These are phyloP conservation scores for Elephantulus edwardii DNA, from an alignment of 2,113 vertebrate species.

Conservation along the genomic window DNA sequence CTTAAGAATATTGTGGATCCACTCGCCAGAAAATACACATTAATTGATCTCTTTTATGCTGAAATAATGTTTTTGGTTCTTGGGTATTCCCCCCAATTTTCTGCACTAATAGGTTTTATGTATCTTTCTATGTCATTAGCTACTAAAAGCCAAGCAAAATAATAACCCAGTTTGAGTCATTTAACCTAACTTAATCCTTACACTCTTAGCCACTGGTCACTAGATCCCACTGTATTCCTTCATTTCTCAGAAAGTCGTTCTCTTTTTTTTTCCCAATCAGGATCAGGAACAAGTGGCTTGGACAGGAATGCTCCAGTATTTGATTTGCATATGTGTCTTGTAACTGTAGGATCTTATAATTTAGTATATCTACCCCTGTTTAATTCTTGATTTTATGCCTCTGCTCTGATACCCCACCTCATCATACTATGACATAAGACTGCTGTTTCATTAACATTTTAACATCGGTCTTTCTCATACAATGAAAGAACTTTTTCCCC, in stretches of 20 bases:
- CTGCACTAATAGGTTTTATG: neutral
- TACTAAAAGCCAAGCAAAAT: neutral
- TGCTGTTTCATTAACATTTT: neutral
- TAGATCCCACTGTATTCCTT: neutral
- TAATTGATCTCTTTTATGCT: neutral
- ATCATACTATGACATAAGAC: neutral
- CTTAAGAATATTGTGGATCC: neutral
- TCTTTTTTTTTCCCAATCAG: too few species aligned
- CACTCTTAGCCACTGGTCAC: slow-evolving; percentile 6
- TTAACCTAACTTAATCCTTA: neutral
- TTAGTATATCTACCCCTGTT: neutral
- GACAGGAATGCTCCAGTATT: neutral
- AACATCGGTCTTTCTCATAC: neutral
- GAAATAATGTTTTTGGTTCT: slow-evolving; percentile 22
- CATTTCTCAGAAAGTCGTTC: too few species aligned
- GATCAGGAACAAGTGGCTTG: neutral
- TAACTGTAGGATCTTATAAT: neutral
- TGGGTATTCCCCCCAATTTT: slow-evolving; percentile 9
- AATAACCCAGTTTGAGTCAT: neutral
- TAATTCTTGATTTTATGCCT: slow-evolving; percentile 14
- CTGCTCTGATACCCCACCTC: slow-evolving; percentile 9
- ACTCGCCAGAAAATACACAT: neutral
- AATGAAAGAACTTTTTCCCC: too few species aligned
- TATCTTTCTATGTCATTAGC: neutral
- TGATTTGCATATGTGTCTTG: neutral